These are phyloP conservation scores for Lycodopsis pacificus DNA, from an alignment of 2,797 vertebrate species.

Conservation along the genomic window DNA sequence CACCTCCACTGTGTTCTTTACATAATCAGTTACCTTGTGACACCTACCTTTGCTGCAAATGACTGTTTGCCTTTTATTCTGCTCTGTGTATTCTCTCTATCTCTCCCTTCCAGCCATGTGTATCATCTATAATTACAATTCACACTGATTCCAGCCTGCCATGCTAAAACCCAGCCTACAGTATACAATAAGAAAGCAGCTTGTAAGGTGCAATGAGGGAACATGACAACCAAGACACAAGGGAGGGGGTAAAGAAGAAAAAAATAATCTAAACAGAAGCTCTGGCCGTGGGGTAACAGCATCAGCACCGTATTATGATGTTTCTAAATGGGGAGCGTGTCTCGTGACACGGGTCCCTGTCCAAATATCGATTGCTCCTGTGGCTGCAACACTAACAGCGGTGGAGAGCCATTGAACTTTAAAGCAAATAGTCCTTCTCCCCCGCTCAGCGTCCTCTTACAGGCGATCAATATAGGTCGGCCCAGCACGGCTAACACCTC, in stretches of 20 bases:
- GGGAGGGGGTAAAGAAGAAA: slow-evolving; percentile 41
- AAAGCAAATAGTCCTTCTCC: slow-evolving; percentile 86
- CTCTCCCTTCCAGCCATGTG: slow-evolving; percentile 80
- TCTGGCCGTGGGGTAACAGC: slow-evolving; percentile 72
- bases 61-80: slow-evolving; percentile 83
- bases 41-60: slow-evolving; percentile 81
- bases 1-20: slow-evolving; percentile 75
- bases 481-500: slow-evolving; percentile 75
- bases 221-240: slow-evolving; percentile 70
- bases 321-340: slow-evolving; percentile 85
- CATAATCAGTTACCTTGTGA: slow-evolving; percentile 84
- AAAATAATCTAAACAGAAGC: slow-evolving; percentile 67
- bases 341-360: slow-evolving; percentile 81
- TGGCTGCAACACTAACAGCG: slow-evolving; percentile 82
- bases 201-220: slow-evolving; percentile 74
- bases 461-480: slow-evolving; percentile 77
- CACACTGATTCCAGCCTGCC: slow-evolving; percentile 74
- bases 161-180: slow-evolving; percentile 75
- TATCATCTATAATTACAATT: slow-evolving; percentile 85
- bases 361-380: slow-evolving; percentile 81
- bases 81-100: slow-evolving; percentile 79
- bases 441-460: slow-evolving; percentile 78
- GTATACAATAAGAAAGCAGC: slow-evolving; percentile 74
- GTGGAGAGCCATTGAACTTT: slow-evolving; percentile 84
- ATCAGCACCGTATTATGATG: slow-evolving; percentile 81